These are phyloP conservation scores for Corapipo altera DNA, from an alignment of 2,113 vertebrate genomes.

Conservation along the genomic window DNA sequence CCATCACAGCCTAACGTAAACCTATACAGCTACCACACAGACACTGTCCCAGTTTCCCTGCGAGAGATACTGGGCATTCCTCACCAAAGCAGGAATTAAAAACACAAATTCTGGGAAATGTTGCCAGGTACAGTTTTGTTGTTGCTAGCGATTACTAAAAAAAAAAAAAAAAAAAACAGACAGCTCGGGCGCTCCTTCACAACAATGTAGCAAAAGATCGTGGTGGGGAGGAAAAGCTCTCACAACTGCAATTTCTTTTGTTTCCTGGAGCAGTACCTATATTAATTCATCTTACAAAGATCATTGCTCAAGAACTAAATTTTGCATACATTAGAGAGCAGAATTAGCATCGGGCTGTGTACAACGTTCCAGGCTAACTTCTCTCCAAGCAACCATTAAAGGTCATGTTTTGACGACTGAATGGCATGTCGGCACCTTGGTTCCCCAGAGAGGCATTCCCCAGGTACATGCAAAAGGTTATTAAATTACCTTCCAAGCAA, in stretches of 20 bases:
- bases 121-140: constrained; percentile 42
- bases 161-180: constrained; percentile 7
- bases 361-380: constrained; percentile 93
- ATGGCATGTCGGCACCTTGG: constrained; percentile 99
- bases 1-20: constrained; percentile 14
- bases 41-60: constrained; percentile 51
- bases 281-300: constrained; percentile 84
- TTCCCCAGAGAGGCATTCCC: constrained; percentile 97
- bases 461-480: constrained; percentile 99
- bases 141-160: not conserved
- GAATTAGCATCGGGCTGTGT: constrained; percentile 93
- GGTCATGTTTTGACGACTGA: constrained; percentile 99
- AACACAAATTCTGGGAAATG: not conserved
- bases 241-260: constrained; percentile 74
- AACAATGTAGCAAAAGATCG: constrained; percentile 48
- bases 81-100: constrained; percentile 29
- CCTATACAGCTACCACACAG: not conserved
- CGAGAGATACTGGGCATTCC: constrained; percentile 14
- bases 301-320: constrained; percentile 84
- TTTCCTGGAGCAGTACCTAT: constrained; percentile 80
- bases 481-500: constrained; percentile 98
- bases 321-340: constrained; percentile 97
- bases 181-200: constrained; percentile 61
- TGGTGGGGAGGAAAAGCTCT: constrained; percentile 49
- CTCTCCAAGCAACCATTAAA: constrained; percentile 99